Evolutionary conservation across 2,888 invertebrate species (phyloP).

Genomic region (Allophyes oxyacanthae): DNA sequence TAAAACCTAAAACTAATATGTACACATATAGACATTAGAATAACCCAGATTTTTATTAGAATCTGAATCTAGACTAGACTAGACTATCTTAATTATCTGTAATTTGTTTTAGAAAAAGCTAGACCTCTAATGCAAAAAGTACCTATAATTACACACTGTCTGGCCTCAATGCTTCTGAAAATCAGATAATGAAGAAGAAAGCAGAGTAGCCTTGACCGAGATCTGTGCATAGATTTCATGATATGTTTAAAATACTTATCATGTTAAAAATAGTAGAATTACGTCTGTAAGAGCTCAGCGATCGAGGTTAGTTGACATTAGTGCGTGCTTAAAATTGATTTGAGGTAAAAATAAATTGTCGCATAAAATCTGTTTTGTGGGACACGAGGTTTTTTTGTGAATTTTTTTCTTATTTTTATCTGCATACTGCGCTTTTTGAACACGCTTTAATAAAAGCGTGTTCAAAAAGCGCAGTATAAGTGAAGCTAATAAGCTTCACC

Average conservation of each 20-base stretch:
- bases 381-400: constrained; percentile 1
- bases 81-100: constrained; percentile 6
- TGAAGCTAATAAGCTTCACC: no score
- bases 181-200: constrained; percentile 51
- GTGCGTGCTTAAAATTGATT: constrained; percentile 17
- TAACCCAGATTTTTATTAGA: constrained; percentile 6
- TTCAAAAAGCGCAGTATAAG: no score
- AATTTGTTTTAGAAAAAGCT: constrained; percentile 6
- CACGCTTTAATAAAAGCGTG: no score
- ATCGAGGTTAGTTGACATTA: constrained; percentile 34
- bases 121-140: neutral
- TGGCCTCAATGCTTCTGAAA: constrained; percentile 26
- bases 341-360: constrained; percentile 5
- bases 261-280: constrained; percentile 45
- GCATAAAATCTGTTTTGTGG: neutral
- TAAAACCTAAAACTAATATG: no score
- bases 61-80: constrained; percentile 5
- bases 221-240: constrained; percentile 48
- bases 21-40: no score
- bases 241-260: constrained; percentile 40
- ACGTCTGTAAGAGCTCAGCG: constrained; percentile 9
- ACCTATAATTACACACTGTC: constrained; percentile 20
- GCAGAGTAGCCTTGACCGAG: constrained; percentile 47
- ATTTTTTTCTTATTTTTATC: constrained; percentile 8
- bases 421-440: neutral